These are phyloP conservation scores for Drosophila anomelani DNA, from an alignment of 2,888 invertebrate genomes.

Conservation along the genomic window DNA sequence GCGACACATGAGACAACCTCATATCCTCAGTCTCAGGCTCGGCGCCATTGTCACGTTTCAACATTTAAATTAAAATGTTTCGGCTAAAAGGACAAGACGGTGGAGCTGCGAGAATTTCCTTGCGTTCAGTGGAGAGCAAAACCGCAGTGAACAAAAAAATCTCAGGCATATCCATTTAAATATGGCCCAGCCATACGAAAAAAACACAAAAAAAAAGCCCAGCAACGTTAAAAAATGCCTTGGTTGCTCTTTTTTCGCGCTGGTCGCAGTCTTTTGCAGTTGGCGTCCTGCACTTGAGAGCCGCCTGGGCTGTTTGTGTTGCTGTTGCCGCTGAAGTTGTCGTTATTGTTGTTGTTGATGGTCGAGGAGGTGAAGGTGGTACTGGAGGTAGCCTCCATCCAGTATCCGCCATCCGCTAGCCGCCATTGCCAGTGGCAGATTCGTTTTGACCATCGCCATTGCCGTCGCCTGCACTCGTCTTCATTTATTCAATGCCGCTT, in stretches of 20 bases:
- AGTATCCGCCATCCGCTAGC: conserved; percentile 23
- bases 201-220: conserved; percentile 12
- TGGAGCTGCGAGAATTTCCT: conserved; percentile 58
- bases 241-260: conserved; percentile 55
- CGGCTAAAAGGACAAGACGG: conserved; percentile 65
- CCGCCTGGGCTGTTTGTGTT: conserved; percentile 52
- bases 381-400: conserved; percentile 8
- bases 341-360: conserved; percentile 22
- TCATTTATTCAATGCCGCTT: conserved; percentile 76
- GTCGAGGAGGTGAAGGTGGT: conserved; percentile 52
- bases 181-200: conserved; percentile 29
- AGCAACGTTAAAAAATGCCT: conserved; percentile 40
- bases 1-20: conserved; percentile 55
- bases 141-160: conserved; percentile 52
- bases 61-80: conserved; percentile 80
- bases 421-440: conserved; percentile 40
- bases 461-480: conserved; percentile 60
- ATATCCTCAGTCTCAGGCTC: conserved; percentile 49
- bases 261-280: conserved; percentile 73
- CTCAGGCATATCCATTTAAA: conserved; percentile 64
- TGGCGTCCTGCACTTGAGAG: conserved; percentile 73
- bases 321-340: conserved; percentile 27
- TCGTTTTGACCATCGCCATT: conserved; percentile 48
- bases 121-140: conserved; percentile 47
- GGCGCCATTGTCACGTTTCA: conserved; percentile 76